Evolutionary conservation across 2,113 vertebrate species (phyloP).

Genomic region (Chlorodrepanis virens): DNA sequence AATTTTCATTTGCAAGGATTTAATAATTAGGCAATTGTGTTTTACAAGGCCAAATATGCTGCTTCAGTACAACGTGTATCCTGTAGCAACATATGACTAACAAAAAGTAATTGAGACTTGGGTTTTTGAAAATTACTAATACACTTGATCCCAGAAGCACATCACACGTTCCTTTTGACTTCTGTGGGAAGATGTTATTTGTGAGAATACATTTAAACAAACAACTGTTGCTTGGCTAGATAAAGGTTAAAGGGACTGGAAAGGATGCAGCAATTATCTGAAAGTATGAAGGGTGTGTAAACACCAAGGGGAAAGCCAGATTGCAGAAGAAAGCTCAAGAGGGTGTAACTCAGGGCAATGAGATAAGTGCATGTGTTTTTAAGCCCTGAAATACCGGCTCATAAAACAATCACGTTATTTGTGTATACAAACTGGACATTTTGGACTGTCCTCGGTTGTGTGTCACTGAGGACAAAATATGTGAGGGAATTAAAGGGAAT

Average conservation of each 20-base stretch:
- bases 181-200: constrained; percentile 10
- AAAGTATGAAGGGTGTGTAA: constrained; percentile 41
- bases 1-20: background rate
- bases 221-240: constrained; percentile 3
- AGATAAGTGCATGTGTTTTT: constrained; percentile 26
- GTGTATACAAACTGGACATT: background rate
- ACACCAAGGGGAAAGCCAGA: constrained; percentile 11
- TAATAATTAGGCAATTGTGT: background rate
- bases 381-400: background rate
- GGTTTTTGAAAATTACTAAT: background rate
- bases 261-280: background rate
- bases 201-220: constrained; percentile 29
- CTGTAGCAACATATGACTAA: background rate
- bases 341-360: constrained; percentile 19
- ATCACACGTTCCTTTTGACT: background rate
- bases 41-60: background rate
- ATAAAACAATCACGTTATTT: constrained; percentile 11
- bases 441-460: background rate
- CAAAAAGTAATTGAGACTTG: background rate
- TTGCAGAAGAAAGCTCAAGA: constrained; percentile 12
- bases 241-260: background rate
- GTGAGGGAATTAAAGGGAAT: background rate
- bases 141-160: background rate
- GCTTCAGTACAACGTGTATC: background rate
- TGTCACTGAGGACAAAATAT: background rate